Conservation (phyloP, 2,888 invertebrate genomes). For the Machimus atricapillus region DNA sequence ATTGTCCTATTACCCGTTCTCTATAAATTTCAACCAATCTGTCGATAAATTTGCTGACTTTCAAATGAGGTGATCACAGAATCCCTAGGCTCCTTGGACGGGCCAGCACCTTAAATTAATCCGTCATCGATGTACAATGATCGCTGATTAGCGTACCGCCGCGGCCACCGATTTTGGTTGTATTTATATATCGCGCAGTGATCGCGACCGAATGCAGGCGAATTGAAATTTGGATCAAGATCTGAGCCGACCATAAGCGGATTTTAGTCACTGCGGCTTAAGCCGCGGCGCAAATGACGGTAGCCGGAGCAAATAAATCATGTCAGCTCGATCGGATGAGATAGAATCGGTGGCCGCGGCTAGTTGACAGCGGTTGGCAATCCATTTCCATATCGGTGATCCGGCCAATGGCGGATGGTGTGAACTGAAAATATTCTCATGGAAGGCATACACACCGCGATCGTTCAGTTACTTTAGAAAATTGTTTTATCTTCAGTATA, state of each 20-base stretch:
- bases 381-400: constrained; percentile 33
- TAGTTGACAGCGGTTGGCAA: constrained; percentile 19
- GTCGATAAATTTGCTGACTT: constrained; percentile 28
- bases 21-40: not conserved
- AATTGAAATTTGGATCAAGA: constrained; percentile 17
- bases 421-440: constrained; percentile 37
- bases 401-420: constrained; percentile 1
- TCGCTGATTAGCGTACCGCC: constrained; percentile 7
- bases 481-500: constrained; percentile 10
- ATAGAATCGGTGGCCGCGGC: constrained; percentile 2
- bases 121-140: constrained; percentile 8
- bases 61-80: not conserved
- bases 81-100: not conserved
- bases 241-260: not conserved
- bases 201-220: not conserved
- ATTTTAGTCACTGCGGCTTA: not conserved
- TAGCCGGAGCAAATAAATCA: constrained; percentile 25
- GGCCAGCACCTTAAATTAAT: constrained; percentile 16
- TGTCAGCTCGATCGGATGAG: constrained; percentile 18
- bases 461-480: constrained; percentile 29
- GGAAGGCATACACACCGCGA: not conserved
- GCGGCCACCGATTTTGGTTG: not conserved
- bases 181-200: not conserved
- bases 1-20: constrained; percentile 21
- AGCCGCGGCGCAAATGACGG: not conserved